These are phyloP conservation scores for Hyperoplus immaculatus DNA, from an alignment of 2,797 vertebrate genomes.

Conservation along the genomic window DNA sequence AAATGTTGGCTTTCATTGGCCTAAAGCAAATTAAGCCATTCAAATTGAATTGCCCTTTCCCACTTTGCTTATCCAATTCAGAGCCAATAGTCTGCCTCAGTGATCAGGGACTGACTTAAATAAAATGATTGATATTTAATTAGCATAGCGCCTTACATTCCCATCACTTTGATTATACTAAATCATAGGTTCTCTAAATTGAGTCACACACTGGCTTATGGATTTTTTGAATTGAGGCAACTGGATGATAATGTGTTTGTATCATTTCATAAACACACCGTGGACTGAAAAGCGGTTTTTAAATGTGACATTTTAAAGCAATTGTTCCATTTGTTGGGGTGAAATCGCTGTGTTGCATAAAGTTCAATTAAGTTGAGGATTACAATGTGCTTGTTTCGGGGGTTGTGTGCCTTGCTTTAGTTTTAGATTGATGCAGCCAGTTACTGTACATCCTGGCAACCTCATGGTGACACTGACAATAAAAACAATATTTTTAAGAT, in stretches of 20 bases:
- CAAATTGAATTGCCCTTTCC: constrained; percentile 77
- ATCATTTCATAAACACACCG: background rate
- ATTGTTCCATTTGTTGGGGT: too few relatives aligned
- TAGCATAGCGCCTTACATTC: constrained; percentile 48
- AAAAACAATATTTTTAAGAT: too few relatives aligned
- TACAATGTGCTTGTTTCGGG: too few relatives aligned
- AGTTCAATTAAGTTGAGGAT: too few relatives aligned
- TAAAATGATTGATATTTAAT: constrained; percentile 71
- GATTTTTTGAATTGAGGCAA: constrained; percentile 2
- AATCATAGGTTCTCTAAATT: constrained; percentile 30
- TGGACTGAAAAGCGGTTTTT: too few relatives aligned
- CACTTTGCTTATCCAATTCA: constrained; percentile 70
- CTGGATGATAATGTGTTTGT: background rate
- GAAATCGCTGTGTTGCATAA: too few relatives aligned
- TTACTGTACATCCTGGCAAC: too few relatives aligned
- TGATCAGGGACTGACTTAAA: constrained; percentile 70
- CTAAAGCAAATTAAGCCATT: constrained; percentile 66
- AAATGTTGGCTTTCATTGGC: constrained; percentile 51
- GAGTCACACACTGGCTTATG: background rate
- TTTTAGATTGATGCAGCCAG: too few relatives aligned
- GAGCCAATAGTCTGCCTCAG: constrained; percentile 49
- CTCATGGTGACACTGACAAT: too few relatives aligned
- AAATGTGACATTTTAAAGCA: too few relatives aligned
- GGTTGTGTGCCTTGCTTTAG: too few relatives aligned
- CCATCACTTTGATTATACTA: constrained; percentile 37